Evolutionary conservation across 2,888 invertebrate genomes (phyloP), one percentile per base, ranked within the genome.

Genomic region (Yponomeuta malinellus): DNA sequence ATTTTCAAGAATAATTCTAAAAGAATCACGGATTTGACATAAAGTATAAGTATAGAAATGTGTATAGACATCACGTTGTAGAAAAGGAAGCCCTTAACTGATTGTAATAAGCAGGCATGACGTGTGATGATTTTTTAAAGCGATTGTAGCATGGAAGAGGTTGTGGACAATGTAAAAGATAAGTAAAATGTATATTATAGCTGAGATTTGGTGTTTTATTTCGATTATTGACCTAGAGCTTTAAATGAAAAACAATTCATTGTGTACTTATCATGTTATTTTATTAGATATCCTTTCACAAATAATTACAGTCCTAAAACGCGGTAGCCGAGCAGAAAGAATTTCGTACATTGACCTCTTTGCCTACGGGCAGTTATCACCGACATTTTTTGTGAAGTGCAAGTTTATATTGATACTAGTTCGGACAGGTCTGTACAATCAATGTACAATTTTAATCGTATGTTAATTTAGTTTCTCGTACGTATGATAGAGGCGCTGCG

Each of bases 131-230:
- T 59, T 59, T 59, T 59, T 59, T 59, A 59, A 59, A 2, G 52
- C 52, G 52, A 59, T 59, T 15, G 52, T 59, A 59, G 52, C 15
- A 15, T 59, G 2, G 15, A 59, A 59, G 52, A 59, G 52, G 15
- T 59, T 59, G 52, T 59, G 12, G 12, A 15, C 52, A 5, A 59
- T 15, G 52, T 59, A 59, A 15, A 15, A 12, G 15, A 1, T 59
- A 59, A 59, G 52, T 59, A 59, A 59, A 59, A 59, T 59, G 52
- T 59, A 59, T 59, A 59, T 59, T 59, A 15, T 59, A 59, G 52
- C 52, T 15, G 52, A 59, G 5, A 3, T 59, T 15, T 59, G 52
- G 15, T 59, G 52, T 59, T 59, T 59, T 43, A 43, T 43, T 43
- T 43, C 43, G 43, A 9, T 52, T 52, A 8, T 52, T 52, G 10